These are phyloP conservation scores for Protodeltote pygarga DNA, from an alignment of 2,888 invertebrate species.

Conservation along the genomic window DNA sequence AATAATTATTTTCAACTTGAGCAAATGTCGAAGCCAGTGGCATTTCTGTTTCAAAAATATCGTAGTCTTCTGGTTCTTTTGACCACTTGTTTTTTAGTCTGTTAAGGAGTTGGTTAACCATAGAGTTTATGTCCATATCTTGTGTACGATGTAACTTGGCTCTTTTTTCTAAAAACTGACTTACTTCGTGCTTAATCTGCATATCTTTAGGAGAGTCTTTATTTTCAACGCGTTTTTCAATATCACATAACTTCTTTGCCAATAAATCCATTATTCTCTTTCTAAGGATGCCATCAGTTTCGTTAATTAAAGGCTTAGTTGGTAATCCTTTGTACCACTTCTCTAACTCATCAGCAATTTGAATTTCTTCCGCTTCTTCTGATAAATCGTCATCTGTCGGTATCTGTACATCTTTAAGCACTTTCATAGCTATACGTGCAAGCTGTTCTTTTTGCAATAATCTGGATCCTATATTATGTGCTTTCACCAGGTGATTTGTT, in stretches of 20 bases:
- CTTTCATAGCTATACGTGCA: conserved; percentile 46
- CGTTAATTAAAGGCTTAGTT: conserved; percentile 37
- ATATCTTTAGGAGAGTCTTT: conserved; percentile 43
- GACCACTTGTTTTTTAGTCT: conserved; percentile 50
- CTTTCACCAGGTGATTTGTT: conserved; percentile 47
- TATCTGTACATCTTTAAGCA: conserved; percentile 58
- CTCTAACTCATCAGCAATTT: conserved; percentile 64
- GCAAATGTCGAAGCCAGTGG: conserved; percentile 47
- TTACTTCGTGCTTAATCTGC: conserved; percentile 54
- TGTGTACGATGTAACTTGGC: conserved; percentile 43
- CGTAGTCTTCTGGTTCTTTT: conserved; percentile 30
- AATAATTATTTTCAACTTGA: conserved; percentile 27
- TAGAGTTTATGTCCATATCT: conserved; percentile 54
- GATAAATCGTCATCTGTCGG: conserved; percentile 56
- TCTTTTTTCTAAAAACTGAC: conserved; percentile 54
- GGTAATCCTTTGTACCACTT: conserved; percentile 65
- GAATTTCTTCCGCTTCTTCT: conserved; percentile 65
- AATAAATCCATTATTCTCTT: conserved; percentile 54
- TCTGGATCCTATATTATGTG: conserved; percentile 48
- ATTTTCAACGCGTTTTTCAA: conserved; percentile 45
- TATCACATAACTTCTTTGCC: conserved; percentile 54
- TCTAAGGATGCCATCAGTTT: conserved; percentile 47
- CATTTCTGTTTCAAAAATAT: conserved; percentile 45
- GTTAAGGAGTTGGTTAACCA: conserved; percentile 58
- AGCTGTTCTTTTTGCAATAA: conserved; percentile 46